These are phyloP conservation scores for Hormaphis cornu DNA, from an alignment of 1,140 invertebrate genomes.

Conservation along the genomic window DNA sequence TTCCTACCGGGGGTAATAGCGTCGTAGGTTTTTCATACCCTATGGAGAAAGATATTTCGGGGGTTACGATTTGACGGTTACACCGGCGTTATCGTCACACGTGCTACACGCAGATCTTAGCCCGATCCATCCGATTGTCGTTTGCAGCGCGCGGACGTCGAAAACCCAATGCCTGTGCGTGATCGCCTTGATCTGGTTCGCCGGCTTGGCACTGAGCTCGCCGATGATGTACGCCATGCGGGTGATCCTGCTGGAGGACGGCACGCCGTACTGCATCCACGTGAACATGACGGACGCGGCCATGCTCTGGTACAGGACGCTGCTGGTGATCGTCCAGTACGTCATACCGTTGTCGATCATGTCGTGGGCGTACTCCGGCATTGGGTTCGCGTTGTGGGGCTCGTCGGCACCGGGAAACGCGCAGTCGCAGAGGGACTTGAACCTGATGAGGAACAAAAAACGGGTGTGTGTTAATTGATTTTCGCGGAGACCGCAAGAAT, in stretches of 20 bases:
- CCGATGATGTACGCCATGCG: slow-evolving; percentile 36
- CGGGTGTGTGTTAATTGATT: slow-evolving; percentile 44
- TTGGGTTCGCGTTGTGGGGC: slow-evolving; percentile 46
- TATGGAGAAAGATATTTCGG: no score
- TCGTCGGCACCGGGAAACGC: slow-evolving; percentile 45
- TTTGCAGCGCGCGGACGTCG: slow-evolving; percentile 36
- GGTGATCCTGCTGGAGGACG: slow-evolving; percentile 28
- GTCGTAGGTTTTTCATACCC: no score
- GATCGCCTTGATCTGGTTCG: slow-evolving; percentile 37
- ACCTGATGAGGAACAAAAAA: slow-evolving; percentile 47
- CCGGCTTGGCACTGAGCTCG: slow-evolving; percentile 34
- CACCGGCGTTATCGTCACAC: no score
- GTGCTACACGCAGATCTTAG: no score
- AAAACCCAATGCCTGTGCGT: slow-evolving; percentile 36
- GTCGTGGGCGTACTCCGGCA: slow-evolving; percentile 45
- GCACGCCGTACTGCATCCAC: slow-evolving; percentile 42
- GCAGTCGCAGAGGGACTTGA: slow-evolving; percentile 44
- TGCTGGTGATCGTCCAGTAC: slow-evolving; percentile 47
- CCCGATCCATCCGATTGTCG: background rate
- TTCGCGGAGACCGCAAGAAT: no score
- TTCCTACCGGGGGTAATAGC: no score
- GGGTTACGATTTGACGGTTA: no score
- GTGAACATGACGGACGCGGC: slow-evolving; percentile 33
- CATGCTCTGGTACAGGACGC: slow-evolving; percentile 40
- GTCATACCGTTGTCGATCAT: slow-evolving; percentile 48